Percentiles rank a stretch among this genome's conserved stretches.
Conservation (phyloP, 1,140 invertebrate genomes). For the Cecropterus lyciades region DNA sequence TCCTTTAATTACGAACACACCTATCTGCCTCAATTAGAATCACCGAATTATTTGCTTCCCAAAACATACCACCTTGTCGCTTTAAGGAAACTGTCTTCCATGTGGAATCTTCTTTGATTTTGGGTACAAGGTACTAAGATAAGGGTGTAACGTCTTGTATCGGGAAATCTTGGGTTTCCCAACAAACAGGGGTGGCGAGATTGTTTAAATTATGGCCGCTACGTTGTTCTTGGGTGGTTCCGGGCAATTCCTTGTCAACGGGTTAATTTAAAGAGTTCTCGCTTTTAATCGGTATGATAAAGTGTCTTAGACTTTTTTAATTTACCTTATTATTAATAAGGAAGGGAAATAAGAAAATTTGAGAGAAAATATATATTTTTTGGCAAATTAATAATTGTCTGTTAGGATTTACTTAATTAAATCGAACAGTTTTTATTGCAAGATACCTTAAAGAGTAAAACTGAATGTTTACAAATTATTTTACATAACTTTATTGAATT, state of each 20-base stretch:
- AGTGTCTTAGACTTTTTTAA: constrained; percentile 7
- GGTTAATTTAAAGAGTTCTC: constrained; percentile 68
- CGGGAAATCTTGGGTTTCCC: constrained; percentile 65
- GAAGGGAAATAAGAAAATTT: no score
- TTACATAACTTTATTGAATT: no score
- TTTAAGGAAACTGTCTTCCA: constrained; percentile 35
- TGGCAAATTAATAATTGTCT: no score
- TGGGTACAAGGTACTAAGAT: constrained; percentile 32
- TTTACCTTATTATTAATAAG: no score
- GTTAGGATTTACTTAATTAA: no score
- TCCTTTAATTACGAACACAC: constrained; percentile 69
- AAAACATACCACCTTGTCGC: constrained; percentile 53
- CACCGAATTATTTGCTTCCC: constrained; percentile 54
- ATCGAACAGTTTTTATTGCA: no score
- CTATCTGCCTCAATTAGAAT: constrained; percentile 66
- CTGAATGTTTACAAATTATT: no score
- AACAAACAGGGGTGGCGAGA: constrained; percentile 62
- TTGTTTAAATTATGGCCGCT: constrained; percentile 69
- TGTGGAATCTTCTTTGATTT: constrained; percentile 19
- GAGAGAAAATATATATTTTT: no score
- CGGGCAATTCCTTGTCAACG: constrained; percentile 62
- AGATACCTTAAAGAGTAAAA: no score
- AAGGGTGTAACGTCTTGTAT: constrained; percentile 47
- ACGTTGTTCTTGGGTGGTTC: constrained; percentile 51
- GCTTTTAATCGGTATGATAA: constrained; percentile 47